Evolutionary conservation across 2,888 invertebrate species (phyloP).

Genomic region (Zygaena filipendulae): DNA sequence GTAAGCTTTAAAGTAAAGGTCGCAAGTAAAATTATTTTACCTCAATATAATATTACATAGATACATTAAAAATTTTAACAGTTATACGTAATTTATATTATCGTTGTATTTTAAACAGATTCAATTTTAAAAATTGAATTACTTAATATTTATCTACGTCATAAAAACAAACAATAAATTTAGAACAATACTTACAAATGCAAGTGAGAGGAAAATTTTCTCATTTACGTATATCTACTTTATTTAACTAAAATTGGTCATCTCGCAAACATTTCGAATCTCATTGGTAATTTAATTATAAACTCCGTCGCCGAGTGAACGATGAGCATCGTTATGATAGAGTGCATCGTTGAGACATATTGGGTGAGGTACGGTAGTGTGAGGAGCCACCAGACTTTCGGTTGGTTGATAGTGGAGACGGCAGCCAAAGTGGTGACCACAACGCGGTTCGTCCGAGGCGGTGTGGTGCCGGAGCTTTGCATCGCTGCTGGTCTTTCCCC

Average conservation of each 20-base stretch:
- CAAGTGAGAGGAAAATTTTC: too few relatives aligned
- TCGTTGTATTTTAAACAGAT: slow-evolving; percentile 38
- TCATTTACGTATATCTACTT: slow-evolving; percentile 19
- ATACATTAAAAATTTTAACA: not conserved
- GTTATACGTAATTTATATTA: slow-evolving; percentile 20
- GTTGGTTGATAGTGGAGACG: slow-evolving; percentile 30
- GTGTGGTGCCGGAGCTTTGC: slow-evolving; percentile 63
- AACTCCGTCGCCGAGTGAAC: too few relatives aligned
- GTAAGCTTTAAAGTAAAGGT: slow-evolving; percentile 13
- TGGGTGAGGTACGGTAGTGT: slow-evolving; percentile 24
- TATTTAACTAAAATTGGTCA: slow-evolving; percentile 36
- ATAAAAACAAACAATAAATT: too few relatives aligned
- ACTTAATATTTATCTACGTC: too few relatives aligned
- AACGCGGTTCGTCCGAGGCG: slow-evolving; percentile 38
- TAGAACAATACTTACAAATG: too few relatives aligned
- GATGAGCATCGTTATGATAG: too few relatives aligned
- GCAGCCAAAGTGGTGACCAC: slow-evolving; percentile 36
- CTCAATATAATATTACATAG: too few relatives aligned
- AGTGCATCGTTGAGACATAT: slow-evolving; percentile 21
- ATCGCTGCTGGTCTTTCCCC: slow-evolving; percentile 76
- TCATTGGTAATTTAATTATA: too few relatives aligned
- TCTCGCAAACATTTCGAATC: slow-evolving; percentile 30
- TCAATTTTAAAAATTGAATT: slow-evolving; percentile 19
- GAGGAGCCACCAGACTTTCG: slow-evolving; percentile 23
- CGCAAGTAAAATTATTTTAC: slow-evolving; percentile 10